A percentile compares a stretch with the other conserved stretches of the same genome.
These are phyloP conservation scores for Fistularia tabacaria DNA, from an alignment of 2,797 vertebrate genomes.

Conservation along the genomic window DNA sequence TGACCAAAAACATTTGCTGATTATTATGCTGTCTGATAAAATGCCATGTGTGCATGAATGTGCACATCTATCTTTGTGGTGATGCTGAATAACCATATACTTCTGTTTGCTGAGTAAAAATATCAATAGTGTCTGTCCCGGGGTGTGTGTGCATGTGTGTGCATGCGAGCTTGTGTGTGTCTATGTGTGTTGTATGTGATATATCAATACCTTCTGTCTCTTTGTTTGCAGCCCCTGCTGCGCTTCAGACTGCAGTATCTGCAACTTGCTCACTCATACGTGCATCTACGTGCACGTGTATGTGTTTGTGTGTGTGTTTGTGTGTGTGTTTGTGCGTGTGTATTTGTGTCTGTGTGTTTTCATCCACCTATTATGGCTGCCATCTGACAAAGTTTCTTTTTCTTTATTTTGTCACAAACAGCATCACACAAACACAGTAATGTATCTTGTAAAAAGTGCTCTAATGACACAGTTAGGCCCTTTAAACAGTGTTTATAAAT, in stretches of 20 bases:
- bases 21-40: slow-evolving; percentile 54
- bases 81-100: slow-evolving; percentile 37
- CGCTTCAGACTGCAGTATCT: slow-evolving; percentile 60
- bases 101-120: slow-evolving; percentile 53
- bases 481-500: slow-evolving; percentile 75
- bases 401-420: slow-evolving; percentile 23
- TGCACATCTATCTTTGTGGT: slow-evolving; percentile 9
- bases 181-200: slow-evolving; percentile 28
- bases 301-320: slow-evolving; percentile 15
- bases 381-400: slow-evolving; percentile 49
- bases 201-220: slow-evolving; percentile 73
- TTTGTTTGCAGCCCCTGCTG: slow-evolving; percentile 66
- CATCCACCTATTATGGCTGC: slow-evolving; percentile 31
- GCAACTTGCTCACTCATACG: slow-evolving; percentile 44
- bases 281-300: slow-evolving; percentile 20
- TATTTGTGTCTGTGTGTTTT: slow-evolving; percentile 17
- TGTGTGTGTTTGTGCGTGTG: slow-evolving; percentile 15
- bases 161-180: slow-evolving; percentile 8
- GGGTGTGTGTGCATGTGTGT: slow-evolving; percentile 10
- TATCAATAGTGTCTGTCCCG: slow-evolving; percentile 61
- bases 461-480: slow-evolving; percentile 67
- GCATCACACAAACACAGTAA: slow-evolving; percentile 17
- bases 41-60: slow-evolving; percentile 25
- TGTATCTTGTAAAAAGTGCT: slow-evolving; percentile 61
- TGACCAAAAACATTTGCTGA: slow-evolving; percentile 58